Base-by-base conservation (phyloP, 2,888 invertebrate species). In the Drosophila barbarae region DNA sequence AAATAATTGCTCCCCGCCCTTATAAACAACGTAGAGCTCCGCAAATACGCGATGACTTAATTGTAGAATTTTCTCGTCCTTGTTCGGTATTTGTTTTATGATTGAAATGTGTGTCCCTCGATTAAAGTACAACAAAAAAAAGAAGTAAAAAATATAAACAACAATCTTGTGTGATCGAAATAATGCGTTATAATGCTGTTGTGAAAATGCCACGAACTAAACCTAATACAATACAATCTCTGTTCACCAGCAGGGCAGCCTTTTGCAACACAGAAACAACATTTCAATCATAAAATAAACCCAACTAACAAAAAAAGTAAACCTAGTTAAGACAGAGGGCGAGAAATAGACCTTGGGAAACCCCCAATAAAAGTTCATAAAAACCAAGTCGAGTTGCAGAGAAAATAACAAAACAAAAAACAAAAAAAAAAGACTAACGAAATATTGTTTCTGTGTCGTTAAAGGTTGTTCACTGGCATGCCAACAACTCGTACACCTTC, bases 381-480 rank as follows among this genome's bases (percentile, higher is more conserved):
- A 47, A 42, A 59, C n/a, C 21, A 42, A 35, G 12, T 21, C 36
- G 53, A 63, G 64, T 56, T 39, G 52, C 63, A 52, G 56, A 21
- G 69, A 51, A 69, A 56, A 70, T 23, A 66, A 58, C 56, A 30
- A 69, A 47, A 68, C 49, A 52, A 54, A 52, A 56, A 71, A 66
- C 49, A 52, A 54, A 50, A 26, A 50, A 26, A 56, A 72, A 54
- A 79, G 82, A 87, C 88, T 89, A 88, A 89, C 87, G 89, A 89
- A 90, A 89, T 90, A 86, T 90, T 91, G 90, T 90, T 90, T 90
- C 90, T 91, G 91, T 91, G 90, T 91, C 89, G 90, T 90, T 89
- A 89, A 91, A 92, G 92, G 92, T 92, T 91, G 91, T 91, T 90
- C 90, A 88, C 85, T 84, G 86, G 87, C 85, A 88, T 82, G 85